These are phyloP conservation scores for Lepidurus couesii DNA, from an alignment of 1,140 invertebrate species.

Conservation along the genomic window DNA sequence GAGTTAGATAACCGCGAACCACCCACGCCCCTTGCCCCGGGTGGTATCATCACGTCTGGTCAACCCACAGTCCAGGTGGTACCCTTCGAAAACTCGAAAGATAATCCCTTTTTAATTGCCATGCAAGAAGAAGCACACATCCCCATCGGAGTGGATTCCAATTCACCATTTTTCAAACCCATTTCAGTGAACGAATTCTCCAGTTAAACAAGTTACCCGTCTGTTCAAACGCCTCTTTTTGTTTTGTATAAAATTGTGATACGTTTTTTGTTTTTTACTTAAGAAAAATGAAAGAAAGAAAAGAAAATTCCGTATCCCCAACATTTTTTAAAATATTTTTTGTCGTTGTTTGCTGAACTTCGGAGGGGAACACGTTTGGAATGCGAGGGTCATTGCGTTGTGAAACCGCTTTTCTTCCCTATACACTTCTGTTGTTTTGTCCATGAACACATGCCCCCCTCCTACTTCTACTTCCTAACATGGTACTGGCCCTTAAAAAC, in stretches of 20 bases:
- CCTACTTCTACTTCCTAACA: background rate
- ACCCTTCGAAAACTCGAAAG: constrained; percentile 27
- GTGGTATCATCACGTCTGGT: constrained; percentile 18
- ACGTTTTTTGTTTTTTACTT: background rate
- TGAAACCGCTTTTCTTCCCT: background rate
- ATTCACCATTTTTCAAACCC: constrained; percentile 9
- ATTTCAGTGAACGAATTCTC: constrained; percentile 3
- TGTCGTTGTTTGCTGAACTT: background rate
- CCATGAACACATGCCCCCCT: background rate
- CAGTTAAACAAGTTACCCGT: background rate
- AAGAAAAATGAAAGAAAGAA: background rate
- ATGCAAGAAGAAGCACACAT: constrained; percentile 26
- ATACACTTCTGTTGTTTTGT: background rate
- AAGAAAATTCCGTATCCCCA: background rate
- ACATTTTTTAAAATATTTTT: background rate
- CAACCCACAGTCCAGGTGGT: background rate
- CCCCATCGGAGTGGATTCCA: background rate
- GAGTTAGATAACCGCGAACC: constrained; percentile 24
- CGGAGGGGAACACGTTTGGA: background rate
- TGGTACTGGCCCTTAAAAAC: background rate
- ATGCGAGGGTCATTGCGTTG: background rate
- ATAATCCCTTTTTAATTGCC: constrained; percentile 23
- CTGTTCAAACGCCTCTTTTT: background rate
- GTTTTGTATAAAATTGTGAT: constrained; percentile 1
- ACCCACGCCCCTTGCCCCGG: background rate